Base-by-base conservation (phyloP, 1,140 invertebrate species). In the Drosophila triauraria region DNA sequence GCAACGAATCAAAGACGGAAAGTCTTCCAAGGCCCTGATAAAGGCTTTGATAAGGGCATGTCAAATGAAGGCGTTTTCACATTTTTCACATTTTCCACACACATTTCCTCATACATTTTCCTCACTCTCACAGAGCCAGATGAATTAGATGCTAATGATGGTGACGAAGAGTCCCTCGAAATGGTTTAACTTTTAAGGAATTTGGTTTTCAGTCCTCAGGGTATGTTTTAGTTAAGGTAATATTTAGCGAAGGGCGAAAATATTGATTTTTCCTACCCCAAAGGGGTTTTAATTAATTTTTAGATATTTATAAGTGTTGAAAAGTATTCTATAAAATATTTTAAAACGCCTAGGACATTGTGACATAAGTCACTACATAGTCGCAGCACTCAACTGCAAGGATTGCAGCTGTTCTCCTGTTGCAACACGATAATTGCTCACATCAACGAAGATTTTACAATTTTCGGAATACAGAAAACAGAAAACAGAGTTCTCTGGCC, bases 1-100 rank as follows among this genome's bases (percentile, higher is more conserved):
- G 82, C 78, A 50, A 68, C 71, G 50, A 77, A 77, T 68, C 82
- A 70, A 62, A 81, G 61, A 42, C 44, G 62, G 59, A 84, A 80
- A 61, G 53, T 47, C 69, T 60, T 51, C 53, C 53, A 54, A 54
- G 15, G 42, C 30, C 12, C 44, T 13, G 69, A 72, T 72, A 60
- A 72, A 72, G 69, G 67, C 43, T 72, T 72, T 69, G 69, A 72
- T 72, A 72, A 51, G 38, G 35, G 17, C 40, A 43, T 46, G 67
- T 68, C 62, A 68, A 53, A 38, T 17, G 67, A 44, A 47, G 64
- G 64, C 30, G 46, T 47, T 63, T 30, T 17, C 64, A 63, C 64
- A 65, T 64, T 64, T 64, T 64, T 48, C 59, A 47, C 60, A 27
- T 40, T 64, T 68, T 6, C 44, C 30, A 30, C 30, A 53, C 50